Conservation (phyloP, 1,140 invertebrate species). For the Zaprionus kolodkinae region DNA sequence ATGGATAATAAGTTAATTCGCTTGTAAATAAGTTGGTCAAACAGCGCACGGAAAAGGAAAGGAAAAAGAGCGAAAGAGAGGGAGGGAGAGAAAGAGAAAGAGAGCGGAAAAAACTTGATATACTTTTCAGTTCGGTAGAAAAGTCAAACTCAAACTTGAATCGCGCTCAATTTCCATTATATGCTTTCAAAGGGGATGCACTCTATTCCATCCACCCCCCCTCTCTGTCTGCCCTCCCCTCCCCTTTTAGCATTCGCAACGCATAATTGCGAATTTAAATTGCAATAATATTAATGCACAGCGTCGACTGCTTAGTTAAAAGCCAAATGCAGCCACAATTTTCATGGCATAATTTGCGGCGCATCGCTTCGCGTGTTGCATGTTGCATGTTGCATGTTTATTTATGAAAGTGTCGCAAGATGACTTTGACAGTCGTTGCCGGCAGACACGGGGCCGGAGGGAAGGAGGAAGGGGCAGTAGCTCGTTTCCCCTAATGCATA, state of each 20-base stretch:
- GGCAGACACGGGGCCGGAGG: not conserved
- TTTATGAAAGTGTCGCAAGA: constrained; percentile 72
- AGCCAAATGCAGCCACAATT: constrained; percentile 52
- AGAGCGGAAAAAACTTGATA: not conserved
- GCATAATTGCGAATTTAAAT: constrained; percentile 76
- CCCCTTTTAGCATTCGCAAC: constrained; percentile 63
- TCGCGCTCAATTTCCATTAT: constrained; percentile 13
- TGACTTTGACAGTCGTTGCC: constrained; percentile 24
- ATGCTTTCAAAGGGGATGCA: not conserved
- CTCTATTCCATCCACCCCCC: not conserved
- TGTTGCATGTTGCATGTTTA: constrained; percentile 64
- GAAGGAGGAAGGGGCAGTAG: not conserved
- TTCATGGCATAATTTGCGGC: constrained; percentile 68
- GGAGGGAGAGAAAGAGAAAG: not conserved
- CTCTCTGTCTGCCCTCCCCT: not conserved
- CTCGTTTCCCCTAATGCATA: constrained; percentile 37
- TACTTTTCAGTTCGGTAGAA: constrained; percentile 6
- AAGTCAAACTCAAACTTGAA: constrained; percentile 22
- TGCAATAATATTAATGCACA: constrained; percentile 70
- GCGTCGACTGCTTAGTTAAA: constrained; percentile 60
- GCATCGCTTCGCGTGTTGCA: constrained; percentile 10
- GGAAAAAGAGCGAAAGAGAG: not conserved
- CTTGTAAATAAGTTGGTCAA: constrained; percentile 81
- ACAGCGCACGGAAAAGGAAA: constrained; percentile 29
- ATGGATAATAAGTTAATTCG: constrained; percentile 81